Conservation (phyloP, 2,797 vertebrate species). For the Sphenodon punctatus region DNA sequence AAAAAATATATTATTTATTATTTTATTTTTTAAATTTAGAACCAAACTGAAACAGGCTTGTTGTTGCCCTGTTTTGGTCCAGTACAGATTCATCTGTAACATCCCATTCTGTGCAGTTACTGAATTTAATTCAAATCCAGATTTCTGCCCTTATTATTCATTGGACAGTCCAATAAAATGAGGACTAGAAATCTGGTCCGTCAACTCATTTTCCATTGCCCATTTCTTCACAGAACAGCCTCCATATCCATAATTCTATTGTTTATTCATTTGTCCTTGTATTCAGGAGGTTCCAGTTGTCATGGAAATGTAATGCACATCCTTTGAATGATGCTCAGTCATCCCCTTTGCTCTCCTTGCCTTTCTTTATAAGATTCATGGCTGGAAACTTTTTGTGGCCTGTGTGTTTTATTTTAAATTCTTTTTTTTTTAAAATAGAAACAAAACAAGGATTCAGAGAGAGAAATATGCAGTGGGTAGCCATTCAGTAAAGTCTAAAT, state of each 20-base stretch:
- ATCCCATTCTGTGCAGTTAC: too few relatives aligned
- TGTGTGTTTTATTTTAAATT: neutral
- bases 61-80: too few relatives aligned
- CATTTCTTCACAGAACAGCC: neutral
- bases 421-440: accelerated
- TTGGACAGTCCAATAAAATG: too few relatives aligned
- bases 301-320: neutral
- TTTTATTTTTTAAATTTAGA: too few relatives aligned
- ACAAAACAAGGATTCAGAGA: neutral
- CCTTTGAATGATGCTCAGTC: neutral
- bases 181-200: too few relatives aligned
- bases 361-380: neutral
- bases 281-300: neutral
- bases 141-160: too few relatives aligned
- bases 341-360: neutral
- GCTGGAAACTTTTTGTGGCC: neutral
- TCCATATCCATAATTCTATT: neutral
- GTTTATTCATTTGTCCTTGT: conserved; percentile 4
- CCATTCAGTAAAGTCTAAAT: neutral
- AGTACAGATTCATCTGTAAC: too few relatives aligned
- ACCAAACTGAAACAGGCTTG: too few relatives aligned
- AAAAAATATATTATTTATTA: too few relatives aligned
- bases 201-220: neutral
- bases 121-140: too few relatives aligned
- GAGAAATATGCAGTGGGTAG: neutral